phyloP scores from a whole-genome alignment of 1,140 invertebrate genomes.

The Drosophila pallidifrons region DNA sequence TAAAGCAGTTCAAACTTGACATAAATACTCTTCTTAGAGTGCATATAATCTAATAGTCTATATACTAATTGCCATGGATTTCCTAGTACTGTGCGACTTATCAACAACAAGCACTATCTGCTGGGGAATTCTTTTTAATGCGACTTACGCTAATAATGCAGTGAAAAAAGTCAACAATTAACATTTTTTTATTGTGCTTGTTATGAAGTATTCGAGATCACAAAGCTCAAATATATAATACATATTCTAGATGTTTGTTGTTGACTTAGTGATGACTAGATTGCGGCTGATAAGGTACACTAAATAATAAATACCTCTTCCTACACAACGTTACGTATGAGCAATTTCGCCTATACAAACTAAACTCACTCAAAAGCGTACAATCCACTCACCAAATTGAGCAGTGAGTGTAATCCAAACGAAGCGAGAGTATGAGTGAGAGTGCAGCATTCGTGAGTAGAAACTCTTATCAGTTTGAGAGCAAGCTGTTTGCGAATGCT shows the following conservation, averaged over 20 bases:
- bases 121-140: not conserved
- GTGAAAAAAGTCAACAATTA: not conserved
- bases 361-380: constrained; percentile 14
- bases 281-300: constrained; percentile 17
- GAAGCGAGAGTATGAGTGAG: constrained; percentile 6
- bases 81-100: not conserved
- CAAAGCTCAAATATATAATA: not conserved
- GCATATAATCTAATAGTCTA: not conserved
- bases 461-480: constrained; percentile 61
- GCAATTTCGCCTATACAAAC: not conserved
- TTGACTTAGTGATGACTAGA: constrained; percentile 12
- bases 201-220: constrained; percentile 16
- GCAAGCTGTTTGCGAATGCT: constrained; percentile 41
- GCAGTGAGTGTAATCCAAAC: not conserved
- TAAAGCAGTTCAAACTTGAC: constrained; percentile 63
- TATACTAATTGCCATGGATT: not conserved
- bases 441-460: constrained; percentile 23
- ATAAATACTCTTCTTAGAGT: not conserved
- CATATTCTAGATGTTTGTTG: not conserved
- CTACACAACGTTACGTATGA: not conserved
- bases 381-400: constrained; percentile 4
- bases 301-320: not conserved
- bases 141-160: not conserved
- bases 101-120: not conserved
- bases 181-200: not conserved